These are phyloP conservation scores for Chloebia gouldiae DNA, from an alignment of 2,113 vertebrate species.

Conservation along the genomic window DNA sequence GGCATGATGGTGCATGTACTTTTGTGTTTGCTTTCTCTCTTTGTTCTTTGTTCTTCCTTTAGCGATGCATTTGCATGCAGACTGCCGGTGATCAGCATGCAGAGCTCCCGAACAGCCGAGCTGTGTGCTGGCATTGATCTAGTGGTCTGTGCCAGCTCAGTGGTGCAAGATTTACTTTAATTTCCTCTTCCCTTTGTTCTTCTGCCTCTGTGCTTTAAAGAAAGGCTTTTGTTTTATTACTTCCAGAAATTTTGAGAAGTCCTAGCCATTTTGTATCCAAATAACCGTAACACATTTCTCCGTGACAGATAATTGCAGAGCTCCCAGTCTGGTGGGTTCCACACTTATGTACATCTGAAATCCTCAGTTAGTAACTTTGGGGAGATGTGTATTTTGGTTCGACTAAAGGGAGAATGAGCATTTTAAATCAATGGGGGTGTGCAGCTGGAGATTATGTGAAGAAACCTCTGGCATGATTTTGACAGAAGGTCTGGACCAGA, in stretches of 20 bases:
- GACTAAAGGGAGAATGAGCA: neutral
- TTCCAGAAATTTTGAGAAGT: conserved; percentile 7
- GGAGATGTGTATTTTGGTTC: neutral
- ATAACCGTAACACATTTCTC: neutral
- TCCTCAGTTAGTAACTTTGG: neutral
- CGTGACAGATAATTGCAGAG: neutral
- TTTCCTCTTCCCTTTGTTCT: conserved; percentile 65
- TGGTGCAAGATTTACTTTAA: conserved; percentile 65
- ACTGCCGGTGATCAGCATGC: conserved; percentile 44
- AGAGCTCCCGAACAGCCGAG: neutral
- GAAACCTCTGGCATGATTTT: neutral
- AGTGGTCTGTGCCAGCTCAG: conserved; percentile 60
- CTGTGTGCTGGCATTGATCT: conserved; percentile 59
- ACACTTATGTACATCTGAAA: neutral
- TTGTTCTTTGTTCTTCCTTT: conserved; percentile 49
- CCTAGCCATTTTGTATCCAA: neutral
- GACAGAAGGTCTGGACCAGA: neutral
- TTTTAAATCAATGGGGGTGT: neutral
- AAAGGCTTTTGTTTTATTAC: conserved; percentile 17
- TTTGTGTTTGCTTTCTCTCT: conserved; percentile 1
- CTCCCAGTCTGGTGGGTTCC: neutral
- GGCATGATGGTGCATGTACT: neutral
- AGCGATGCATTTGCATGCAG: conserved; percentile 36
- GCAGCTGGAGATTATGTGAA: neutral
- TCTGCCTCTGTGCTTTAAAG: conserved; percentile 40